Evolutionary conservation across 2,113 vertebrate genomes (phyloP), one percentile per base, ranked within the genome.

Genomic region (Pao palembangensis): DNA sequence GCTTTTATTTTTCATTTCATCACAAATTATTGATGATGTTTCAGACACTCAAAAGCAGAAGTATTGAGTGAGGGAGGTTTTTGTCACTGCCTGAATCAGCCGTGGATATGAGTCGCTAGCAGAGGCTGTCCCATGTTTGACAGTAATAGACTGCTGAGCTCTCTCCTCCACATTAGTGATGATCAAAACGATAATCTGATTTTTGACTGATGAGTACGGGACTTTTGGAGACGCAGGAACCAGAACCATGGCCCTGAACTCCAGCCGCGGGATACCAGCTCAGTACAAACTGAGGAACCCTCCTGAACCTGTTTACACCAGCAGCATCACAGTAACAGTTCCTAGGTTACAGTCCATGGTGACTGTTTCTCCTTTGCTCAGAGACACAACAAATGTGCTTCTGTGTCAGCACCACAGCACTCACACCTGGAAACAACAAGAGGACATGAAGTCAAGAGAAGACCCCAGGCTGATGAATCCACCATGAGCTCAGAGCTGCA

Each of bases 111-210:
- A n/a, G n/a, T 67, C 48, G 0, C 0, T 44, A 34, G 0, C 66
- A 69, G 84, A 65, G 18, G 18, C 0, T 0, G 15, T 86, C 75
- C 65, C 59, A 78, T 73, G 66, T 76, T 0, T 0, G 0, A 82
- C 83, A 88, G 76, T 82, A 73, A 86, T 86, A 89, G 13, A 85
- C 65, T 51, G 77, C 85, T 28, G 81, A 85, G 61, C 86, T 78
- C 52, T 51, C 23, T 70, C 69, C 47, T 82, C 69, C 44, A 85
- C 71, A 58, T 53, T 72, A 20, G 16, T 85, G 23, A 89, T 83
- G 20, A 67, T 83, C 49, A 89, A 73, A 73, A 17, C 52, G 69
- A 66, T 78, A 85, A 67, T 84, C 75, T 48, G 55, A 18, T 0
- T 0, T 6, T 47, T 47, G 78, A 76, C 38, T 75, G 59, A 55